Percentiles rank a stretch among this genome's conserved stretches.
These are phyloP conservation scores for Sinodicranocentrus sp. DNA, from an alignment of 2,888 invertebrate species.

Conservation along the genomic window DNA sequence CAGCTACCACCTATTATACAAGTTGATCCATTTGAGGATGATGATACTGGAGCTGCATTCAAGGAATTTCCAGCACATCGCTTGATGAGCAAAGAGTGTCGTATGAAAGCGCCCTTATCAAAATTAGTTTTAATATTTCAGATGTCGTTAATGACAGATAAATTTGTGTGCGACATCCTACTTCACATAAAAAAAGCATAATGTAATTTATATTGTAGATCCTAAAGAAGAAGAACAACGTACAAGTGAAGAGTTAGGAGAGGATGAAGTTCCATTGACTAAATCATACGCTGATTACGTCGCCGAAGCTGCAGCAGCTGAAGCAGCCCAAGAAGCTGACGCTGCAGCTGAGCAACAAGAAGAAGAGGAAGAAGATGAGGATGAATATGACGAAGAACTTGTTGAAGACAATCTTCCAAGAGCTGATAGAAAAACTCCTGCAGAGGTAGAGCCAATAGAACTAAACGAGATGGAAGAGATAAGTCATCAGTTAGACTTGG, in stretches of 20 bases:
- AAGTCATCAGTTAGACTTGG: background rate
- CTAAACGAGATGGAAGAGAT: slow-evolving; percentile 23
- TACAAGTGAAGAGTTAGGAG: background rate
- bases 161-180: background rate
- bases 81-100: slow-evolving; percentile 15
- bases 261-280: background rate
- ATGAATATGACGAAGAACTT: slow-evolving; percentile 50
- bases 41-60: slow-evolving; percentile 51
- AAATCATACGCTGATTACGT: slow-evolving; percentile 1
- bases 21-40: slow-evolving; percentile 59
- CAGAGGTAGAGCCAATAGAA: background rate
- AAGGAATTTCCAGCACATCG: slow-evolving; percentile 61
- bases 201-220: too few relatives aligned
- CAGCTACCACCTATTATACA: slow-evolving; percentile 57
- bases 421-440: background rate
- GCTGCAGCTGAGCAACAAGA: background rate
- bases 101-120: slow-evolving; percentile 11
- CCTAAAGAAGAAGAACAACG: slow-evolving; percentile 15
- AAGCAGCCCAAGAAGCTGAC: background rate
- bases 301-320: background rate
- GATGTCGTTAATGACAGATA: too few relatives aligned
- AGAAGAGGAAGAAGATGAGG: slow-evolving; percentile 35
- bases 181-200: too few relatives aligned
- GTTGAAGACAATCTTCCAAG: background rate
- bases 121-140: background rate